Evolutionary conservation across 2,113 vertebrate species (phyloP).

Genomic region (Oryctolagus cuniculus): mOryCun1.1 NC_091453.1:110037501-110038000

Average conservation of each 20-base stretch:
- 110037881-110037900: not conserved
- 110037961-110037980: constrained; percentile 59
- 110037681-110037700: not conserved
- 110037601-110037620: not conserved
- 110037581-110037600: not conserved
- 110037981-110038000: constrained; percentile 32
- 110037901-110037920: constrained; percentile 49
- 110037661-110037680: not conserved
- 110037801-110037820: constrained; percentile 19
- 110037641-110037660: not conserved
- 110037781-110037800: not conserved
- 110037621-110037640: not conserved
- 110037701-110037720: not conserved
- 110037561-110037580: not conserved
- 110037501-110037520: not conserved
- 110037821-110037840: constrained; percentile 46
- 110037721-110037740: not conserved
- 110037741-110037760: not conserved
- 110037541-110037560: not conserved
- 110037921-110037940: constrained; percentile 50
- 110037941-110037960: constrained; percentile 63
- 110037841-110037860: constrained; percentile 54
- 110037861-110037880: constrained; percentile 48
- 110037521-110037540: constrained; percentile 36
- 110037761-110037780: not conserved